Conservation (phyloP, 2,797 vertebrate genomes). For the Molossus molossus region DNA sequence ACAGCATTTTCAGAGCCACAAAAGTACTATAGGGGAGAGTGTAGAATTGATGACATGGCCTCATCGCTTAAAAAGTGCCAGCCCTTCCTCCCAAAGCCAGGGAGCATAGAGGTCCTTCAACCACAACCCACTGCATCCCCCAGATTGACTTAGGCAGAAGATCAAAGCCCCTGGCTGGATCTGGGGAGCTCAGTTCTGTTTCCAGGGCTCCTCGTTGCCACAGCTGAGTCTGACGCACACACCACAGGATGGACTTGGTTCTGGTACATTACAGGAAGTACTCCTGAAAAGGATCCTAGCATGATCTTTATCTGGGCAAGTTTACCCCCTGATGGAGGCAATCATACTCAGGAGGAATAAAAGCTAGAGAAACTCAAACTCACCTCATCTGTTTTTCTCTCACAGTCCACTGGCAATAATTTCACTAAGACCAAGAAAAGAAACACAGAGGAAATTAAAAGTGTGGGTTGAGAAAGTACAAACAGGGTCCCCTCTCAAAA, state of each 20-base stretch:
- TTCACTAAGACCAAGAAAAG: constrained; percentile 89
- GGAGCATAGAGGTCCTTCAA: neutral
- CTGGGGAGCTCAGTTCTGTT: constrained; percentile 78
- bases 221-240: constrained; percentile 73
- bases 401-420: constrained; percentile 91
- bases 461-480: neutral
- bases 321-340: constrained; percentile 70
- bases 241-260: constrained; percentile 23
- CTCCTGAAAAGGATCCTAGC: constrained; percentile 54
- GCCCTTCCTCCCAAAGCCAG: neutral
- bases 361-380: constrained; percentile 82
- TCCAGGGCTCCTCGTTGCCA: constrained; percentile 55
- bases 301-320: constrained; percentile 63
- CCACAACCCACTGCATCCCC: neutral
- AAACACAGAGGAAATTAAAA: constrained; percentile 81
- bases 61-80: neutral
- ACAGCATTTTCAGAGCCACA: neutral
- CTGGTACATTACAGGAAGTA: constrained; percentile 12
- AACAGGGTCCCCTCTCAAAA: constrained; percentile 1
- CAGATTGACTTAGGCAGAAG: constrained; percentile 12
- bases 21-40: neutral
- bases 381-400: constrained; percentile 89
- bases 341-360: constrained; percentile 55
- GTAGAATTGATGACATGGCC: neutral
- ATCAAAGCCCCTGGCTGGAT: constrained; percentile 70